Conservation (phyloP, 2,888 invertebrate species). For the Cerastoderma edule region DNA sequence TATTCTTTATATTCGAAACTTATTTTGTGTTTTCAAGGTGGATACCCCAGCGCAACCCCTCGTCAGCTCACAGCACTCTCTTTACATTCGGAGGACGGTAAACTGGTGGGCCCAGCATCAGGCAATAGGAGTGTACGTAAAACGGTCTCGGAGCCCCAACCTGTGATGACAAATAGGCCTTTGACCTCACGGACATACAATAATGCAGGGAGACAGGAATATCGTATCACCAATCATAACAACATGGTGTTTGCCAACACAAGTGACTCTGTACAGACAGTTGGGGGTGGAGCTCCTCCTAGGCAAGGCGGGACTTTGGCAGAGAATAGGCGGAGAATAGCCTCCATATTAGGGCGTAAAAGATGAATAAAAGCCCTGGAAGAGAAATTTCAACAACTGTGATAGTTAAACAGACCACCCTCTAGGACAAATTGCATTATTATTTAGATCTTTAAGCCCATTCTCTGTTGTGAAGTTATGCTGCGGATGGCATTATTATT, state of each 20-base stretch:
- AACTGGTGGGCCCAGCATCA: not conserved
- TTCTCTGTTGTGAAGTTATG: too few relatives aligned
- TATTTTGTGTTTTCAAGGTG: constrained; percentile 49
- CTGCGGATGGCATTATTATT: too few relatives aligned
- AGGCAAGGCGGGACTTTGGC: constrained; percentile 52
- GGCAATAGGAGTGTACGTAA: constrained; percentile 22
- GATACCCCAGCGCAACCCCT: constrained; percentile 49
- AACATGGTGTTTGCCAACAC: constrained; percentile 58
- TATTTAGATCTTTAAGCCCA: too few relatives aligned
- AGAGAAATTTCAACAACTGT: not conserved
- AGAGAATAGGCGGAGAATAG: constrained; percentile 72
- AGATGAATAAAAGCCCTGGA: constrained; percentile 27
- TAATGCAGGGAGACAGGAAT: constrained; percentile 49
- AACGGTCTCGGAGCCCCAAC: constrained; percentile 50
- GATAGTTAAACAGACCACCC: not conserved
- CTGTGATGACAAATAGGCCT: constrained; percentile 29
- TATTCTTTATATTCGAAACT: too few relatives aligned
- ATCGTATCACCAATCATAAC: constrained; percentile 54
- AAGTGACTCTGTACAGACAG: not conserved
- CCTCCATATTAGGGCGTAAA: constrained; percentile 71
- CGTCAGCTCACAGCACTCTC: constrained; percentile 45
- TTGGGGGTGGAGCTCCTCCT: constrained; percentile 21
- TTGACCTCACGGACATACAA: constrained; percentile 45
- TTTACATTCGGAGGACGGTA: constrained; percentile 33
- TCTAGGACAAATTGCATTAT: too few relatives aligned